These are phyloP conservation scores for Eulemur albifrons DNA, from an alignment of 2,797 vertebrate genomes.

Conservation along the genomic window DNA sequence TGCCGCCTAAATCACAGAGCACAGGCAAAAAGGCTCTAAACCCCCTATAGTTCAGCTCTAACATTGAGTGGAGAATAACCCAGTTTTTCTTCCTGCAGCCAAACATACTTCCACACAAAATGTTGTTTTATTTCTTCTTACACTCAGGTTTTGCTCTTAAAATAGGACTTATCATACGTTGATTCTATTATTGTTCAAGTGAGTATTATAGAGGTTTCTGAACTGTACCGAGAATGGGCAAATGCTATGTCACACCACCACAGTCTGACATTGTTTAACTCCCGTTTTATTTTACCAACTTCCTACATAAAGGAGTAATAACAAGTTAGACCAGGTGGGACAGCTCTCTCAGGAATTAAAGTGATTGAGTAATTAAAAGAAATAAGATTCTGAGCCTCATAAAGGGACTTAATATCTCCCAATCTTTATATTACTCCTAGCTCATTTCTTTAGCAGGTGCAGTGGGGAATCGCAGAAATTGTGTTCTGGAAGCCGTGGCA, in stretches of 20 bases:
- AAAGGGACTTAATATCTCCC: not conserved
- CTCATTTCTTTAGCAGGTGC: not conserved
- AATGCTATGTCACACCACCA: not conserved
- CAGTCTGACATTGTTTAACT: not conserved
- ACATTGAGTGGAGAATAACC: not conserved
- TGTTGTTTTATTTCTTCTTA: not conserved
- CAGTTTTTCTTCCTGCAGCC: constrained; percentile 24
- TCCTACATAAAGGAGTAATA: not conserved
- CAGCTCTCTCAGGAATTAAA: not conserved
- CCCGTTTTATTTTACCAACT: not conserved
- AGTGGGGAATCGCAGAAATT: not conserved
- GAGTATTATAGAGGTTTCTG: not conserved
- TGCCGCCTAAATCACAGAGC: not conserved
- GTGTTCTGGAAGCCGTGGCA: too few species aligned
- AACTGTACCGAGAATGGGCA: not conserved
- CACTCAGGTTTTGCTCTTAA: not conserved
- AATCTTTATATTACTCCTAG: not conserved
- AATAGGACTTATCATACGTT: not conserved
- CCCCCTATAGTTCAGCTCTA: not conserved
- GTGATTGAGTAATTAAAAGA: not conserved
- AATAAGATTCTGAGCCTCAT: not conserved
- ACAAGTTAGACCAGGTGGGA: not conserved
- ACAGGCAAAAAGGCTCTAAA: accelerated
- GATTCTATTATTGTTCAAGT: not conserved
- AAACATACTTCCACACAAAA: constrained; percentile 43